These are phyloP conservation scores for Tryphoninae sp. DNA, from an alignment of 2,888 invertebrate genomes.

Conservation along the genomic window DNA sequence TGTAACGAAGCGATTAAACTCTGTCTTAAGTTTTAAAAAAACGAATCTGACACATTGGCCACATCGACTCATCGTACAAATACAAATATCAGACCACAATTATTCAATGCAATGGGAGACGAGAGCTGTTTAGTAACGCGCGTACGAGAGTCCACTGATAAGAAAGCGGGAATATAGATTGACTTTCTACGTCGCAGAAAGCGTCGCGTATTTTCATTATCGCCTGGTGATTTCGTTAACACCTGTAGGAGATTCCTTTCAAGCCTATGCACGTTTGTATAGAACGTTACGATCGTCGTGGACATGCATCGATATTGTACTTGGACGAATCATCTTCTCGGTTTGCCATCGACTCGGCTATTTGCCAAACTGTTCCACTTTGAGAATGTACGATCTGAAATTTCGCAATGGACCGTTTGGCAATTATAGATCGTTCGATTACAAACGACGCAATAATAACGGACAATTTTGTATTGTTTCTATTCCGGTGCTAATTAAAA, in stretches of 20 bases:
- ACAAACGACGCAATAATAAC: conserved; percentile 26
- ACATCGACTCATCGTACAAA: not conserved
- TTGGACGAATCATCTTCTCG: conserved; percentile 25
- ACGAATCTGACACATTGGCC: no score
- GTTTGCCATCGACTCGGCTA: conserved; percentile 46
- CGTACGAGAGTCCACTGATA: conserved; percentile 23
- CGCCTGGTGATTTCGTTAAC: conserved; percentile 34
- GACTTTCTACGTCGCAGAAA: conserved; percentile 57
- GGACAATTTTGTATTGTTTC: conserved; percentile 27
- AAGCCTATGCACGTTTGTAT: not conserved
- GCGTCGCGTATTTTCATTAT: conserved; percentile 52
- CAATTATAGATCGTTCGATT: conserved; percentile 18
- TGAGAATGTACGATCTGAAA: not conserved
- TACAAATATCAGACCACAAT: not conserved
- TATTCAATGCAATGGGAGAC: not conserved
- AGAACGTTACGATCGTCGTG: not conserved
- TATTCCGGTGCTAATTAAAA: conserved; percentile 11
- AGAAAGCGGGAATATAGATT: conserved; percentile 38
- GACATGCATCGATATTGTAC: conserved; percentile 44
- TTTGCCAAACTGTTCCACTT: conserved; percentile 51
- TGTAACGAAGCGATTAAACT: no score
- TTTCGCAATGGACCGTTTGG: conserved; percentile 41
- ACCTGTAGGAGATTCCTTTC: conserved; percentile 41
- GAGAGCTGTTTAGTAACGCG: not conserved
- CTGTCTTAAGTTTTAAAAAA: no score